Conservation (phyloP, 2,797 vertebrate species). For the Vultur gryphus region DNA sequence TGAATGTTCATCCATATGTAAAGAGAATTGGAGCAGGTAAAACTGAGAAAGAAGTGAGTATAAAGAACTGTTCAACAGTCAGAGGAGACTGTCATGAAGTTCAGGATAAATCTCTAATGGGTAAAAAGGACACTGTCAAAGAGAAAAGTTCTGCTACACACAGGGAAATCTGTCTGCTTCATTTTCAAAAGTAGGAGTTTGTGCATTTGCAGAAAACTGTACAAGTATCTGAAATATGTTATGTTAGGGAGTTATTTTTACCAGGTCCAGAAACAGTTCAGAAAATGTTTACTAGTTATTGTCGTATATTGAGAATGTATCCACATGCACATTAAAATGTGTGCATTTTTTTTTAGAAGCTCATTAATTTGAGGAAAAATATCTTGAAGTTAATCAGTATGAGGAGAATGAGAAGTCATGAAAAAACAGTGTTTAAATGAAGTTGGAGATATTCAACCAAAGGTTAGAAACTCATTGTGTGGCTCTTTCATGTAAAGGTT, state of each 20-base stretch:
- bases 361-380: background rate
- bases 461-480: background rate
- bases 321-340: background rate
- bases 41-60: background rate
- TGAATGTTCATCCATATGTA: background rate
- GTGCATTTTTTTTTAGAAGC: background rate
- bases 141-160: background rate
- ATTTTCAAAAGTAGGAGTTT: background rate
- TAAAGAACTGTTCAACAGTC: background rate
- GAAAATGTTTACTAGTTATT: background rate
- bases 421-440: background rate
- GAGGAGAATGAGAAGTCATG: background rate
- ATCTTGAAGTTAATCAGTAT: background rate
- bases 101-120: background rate
- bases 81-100: background rate
- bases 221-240: background rate
- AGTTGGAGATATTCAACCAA: background rate
- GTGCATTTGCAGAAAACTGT: background rate
- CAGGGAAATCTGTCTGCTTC: background rate
- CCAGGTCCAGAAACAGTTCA: background rate
- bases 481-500: background rate
- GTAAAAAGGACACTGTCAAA: background rate
- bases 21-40: background rate
- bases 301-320: background rate
- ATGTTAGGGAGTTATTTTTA: background rate